Percentiles rank a stretch among this genome's conserved stretches.
Evolutionary conservation across 2,113 vertebrate species (phyloP).

Genomic region (Hemichromis elongatus): DNA sequence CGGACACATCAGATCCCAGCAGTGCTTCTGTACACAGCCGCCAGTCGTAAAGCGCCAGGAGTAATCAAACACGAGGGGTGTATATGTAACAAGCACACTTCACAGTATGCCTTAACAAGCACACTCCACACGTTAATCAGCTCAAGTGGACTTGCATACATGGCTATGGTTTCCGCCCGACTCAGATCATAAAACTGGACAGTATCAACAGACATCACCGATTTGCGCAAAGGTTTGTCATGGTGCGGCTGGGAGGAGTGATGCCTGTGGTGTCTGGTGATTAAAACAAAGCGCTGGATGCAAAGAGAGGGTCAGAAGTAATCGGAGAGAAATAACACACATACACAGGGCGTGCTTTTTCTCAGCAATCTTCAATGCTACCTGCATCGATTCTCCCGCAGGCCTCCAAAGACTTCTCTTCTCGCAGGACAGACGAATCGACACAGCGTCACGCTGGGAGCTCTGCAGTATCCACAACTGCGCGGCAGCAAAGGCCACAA

Average conservation of each 20-base stretch:
- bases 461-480: neutral
- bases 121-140: conserved; percentile 64
- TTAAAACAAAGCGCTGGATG: neutral
- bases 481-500: neutral
- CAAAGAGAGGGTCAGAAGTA: neutral
- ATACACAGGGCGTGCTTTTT: neutral
- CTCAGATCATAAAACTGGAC: conserved; percentile 21
- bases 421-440: neutral
- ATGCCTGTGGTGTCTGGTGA: neutral
- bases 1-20: conserved; percentile 27
- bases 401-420: neutral
- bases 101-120: conserved; percentile 57
- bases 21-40: conserved; percentile 19
- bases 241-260: neutral
- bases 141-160: conserved; percentile 48
- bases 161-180: neutral
- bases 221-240: neutral
- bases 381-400: neutral
- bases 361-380: neutral
- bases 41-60: conserved; percentile 3
- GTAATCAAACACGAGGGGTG: conserved; percentile 53
- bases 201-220: conserved; percentile 7
- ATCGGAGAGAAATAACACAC: neutral
- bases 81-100: conserved; percentile 55
- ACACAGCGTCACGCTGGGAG: neutral